Percentiles rank a stretch among this genome's conserved stretches.
These are phyloP conservation scores for Cryptocephalus moraei DNA, from an alignment of 2,888 invertebrate species.

Conservation along the genomic window DNA sequence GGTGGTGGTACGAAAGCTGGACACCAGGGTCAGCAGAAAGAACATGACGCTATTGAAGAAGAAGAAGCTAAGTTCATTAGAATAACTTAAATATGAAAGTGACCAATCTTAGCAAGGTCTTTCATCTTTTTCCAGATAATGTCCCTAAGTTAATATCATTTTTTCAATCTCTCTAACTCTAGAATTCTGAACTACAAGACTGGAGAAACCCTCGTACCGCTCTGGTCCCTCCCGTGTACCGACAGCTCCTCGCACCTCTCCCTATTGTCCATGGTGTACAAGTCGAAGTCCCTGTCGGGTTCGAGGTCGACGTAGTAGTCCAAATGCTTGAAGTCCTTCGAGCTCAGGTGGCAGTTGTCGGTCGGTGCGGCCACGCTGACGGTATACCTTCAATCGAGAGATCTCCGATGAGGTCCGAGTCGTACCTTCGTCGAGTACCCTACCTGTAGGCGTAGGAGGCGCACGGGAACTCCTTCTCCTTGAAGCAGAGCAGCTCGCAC, in stretches of 20 bases:
- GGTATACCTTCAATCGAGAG: neutral
- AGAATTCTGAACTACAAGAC: too few species aligned
- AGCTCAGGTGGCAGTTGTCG: constrained; percentile 71
- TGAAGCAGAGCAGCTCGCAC: constrained; percentile 65
- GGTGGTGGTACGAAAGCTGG: too few species aligned
- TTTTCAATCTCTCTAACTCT: too few species aligned
- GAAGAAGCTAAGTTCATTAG: too few species aligned
- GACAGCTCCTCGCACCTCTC: constrained; percentile 39
- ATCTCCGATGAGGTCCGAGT: too few species aligned
- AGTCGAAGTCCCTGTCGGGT: constrained; percentile 66
- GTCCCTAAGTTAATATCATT: too few species aligned
- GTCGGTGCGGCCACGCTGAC: constrained; percentile 40
- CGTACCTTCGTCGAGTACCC: constrained; percentile 5
- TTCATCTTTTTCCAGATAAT: too few species aligned
- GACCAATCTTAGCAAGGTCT: too few species aligned
- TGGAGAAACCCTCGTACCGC: constrained; percentile 32
- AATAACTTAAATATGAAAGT: too few species aligned
- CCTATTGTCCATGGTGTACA: constrained; percentile 61
- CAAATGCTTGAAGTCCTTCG: constrained; percentile 56
- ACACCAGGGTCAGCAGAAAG: too few species aligned
- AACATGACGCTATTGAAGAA: too few species aligned
- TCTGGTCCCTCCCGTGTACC: constrained; percentile 34
- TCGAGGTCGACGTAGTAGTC: constrained; percentile 65
- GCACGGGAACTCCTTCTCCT: constrained; percentile 61
- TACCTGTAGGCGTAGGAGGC: constrained; percentile 69